Conservation (phyloP, 2,113 vertebrate species). For the Hypomesus transpacificus region DNA sequence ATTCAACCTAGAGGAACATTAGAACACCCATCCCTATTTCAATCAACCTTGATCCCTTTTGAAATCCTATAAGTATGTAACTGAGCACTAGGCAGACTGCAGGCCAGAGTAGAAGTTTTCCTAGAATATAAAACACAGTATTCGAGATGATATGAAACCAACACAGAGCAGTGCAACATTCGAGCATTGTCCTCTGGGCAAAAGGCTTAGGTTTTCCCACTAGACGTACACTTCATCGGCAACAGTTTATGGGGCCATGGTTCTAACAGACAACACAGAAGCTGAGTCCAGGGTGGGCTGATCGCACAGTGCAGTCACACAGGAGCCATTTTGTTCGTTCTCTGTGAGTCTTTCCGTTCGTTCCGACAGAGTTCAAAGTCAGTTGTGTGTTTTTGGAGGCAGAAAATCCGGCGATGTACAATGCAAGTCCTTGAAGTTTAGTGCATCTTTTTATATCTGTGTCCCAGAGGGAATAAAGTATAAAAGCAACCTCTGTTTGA, state of each 20-base stretch:
- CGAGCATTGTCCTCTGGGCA: conserved; percentile 10
- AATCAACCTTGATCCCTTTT: neutral
- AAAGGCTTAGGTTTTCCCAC: neutral
- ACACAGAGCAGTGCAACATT: neutral
- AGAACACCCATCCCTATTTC: no score
- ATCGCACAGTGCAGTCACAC: no score
- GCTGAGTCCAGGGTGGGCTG: no score
- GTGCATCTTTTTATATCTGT: conserved; percentile 17
- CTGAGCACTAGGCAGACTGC: neutral
- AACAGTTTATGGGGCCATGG: conserved; percentile 2
- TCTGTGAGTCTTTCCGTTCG: no score
- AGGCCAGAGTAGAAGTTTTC: neutral
- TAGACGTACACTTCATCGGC: neutral
- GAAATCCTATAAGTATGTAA: neutral
- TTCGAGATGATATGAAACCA: conserved; percentile 15
- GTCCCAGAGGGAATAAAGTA: neutral
- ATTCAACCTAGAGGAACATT: no score
- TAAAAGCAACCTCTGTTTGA: neutral
- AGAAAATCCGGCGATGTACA: neutral
- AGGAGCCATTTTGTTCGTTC: no score
- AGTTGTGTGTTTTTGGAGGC: neutral
- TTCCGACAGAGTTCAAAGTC: neutral
- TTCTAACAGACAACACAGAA: no score
- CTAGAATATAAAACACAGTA: conserved; percentile 26
- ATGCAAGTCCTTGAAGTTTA: conserved; percentile 3